Base-by-base conservation (phyloP, 2,888 invertebrate species). In the Perdita meconis region DNA sequence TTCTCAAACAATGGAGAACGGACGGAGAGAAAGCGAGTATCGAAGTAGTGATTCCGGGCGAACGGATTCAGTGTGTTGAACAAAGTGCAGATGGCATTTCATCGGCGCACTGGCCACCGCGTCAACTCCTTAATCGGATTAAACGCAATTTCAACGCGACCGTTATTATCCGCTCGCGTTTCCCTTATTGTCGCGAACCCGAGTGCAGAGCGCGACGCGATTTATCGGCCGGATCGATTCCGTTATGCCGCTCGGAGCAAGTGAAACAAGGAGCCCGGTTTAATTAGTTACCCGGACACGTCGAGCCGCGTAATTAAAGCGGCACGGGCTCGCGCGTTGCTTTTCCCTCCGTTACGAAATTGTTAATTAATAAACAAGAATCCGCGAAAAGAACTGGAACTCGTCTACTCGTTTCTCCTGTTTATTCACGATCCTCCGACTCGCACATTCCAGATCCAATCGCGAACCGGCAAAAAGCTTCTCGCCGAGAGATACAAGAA, bases 121-220 rank as follows among this genome's bases (percentile, higher is more conserved):
- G 69, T 65, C 65, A 38, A 40, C 66, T 55, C 59, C 53, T 50
- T 81, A 81, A 83, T 83, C 74, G 63, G 82, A 83, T 82, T 82
- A 80, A 83, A 69, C 71, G 74, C 74, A 68, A 69, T 55, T 53
- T 38, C 73, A 64, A 44, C 73, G 67, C 50, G 66, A 19, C 47
- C 65, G 64, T 76, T 75, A 74, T 76, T 77, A 77, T 68, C 63
- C 63, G 51, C 38, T 59, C 63, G 63, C 63, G 61, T 75, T 57
- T 59, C 38, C 77, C 61, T 67, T 63, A 67, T 44, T 59, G 75
- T 75, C 44, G 59, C 75, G 36, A 47, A 44, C 51, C 16, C 44
- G 55, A 16, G 55, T 16, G 42, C 55, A 30, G 55, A 16, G 55
- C n/a, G 42, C 55, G 38, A 56, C 34, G 56, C 66, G 67, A 75